These are phyloP conservation scores for Drosophila affinis DNA, from an alignment of 2,888 invertebrate species.

Conservation along the genomic window DNA sequence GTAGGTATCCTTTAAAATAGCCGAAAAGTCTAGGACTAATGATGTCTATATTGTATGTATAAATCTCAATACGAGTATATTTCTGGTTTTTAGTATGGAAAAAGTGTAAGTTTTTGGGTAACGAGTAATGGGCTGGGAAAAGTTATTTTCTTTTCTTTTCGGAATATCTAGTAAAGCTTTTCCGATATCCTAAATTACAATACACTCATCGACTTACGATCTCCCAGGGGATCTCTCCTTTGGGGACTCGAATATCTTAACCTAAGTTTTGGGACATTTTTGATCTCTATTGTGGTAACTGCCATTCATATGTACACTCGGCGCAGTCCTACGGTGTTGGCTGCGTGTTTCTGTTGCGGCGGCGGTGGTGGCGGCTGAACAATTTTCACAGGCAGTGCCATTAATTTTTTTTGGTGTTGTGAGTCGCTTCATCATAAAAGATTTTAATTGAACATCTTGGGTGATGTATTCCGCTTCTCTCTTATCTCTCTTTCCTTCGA, in stretches of 20 bases:
- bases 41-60: slow-evolving; percentile 29
- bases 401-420: slow-evolving; percentile 33
- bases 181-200: slow-evolving; percentile 35
- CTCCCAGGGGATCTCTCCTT: not conserved
- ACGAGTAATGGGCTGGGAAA: slow-evolving; percentile 26
- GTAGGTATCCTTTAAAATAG: slow-evolving; percentile 44
- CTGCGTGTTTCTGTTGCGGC: not conserved
- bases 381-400: slow-evolving; percentile 66
- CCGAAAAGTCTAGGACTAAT: slow-evolving; percentile 55
- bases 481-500: not conserved
- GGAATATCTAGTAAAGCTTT: slow-evolving; percentile 62
- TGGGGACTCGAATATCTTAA: not conserved
- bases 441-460: slow-evolving; percentile 40
- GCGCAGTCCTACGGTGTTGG: not conserved
- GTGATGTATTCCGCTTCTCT: slow-evolving; percentile 6
- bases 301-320: slow-evolving; percentile 43
- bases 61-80: slow-evolving; percentile 32
- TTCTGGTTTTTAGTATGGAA: slow-evolving; percentile 35
- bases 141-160: slow-evolving; percentile 22
- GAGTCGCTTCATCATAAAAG: slow-evolving; percentile 39
- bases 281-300: slow-evolving; percentile 17
- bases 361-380: slow-evolving; percentile 26
- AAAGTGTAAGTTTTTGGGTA: slow-evolving; percentile 38
- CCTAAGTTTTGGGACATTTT: slow-evolving; percentile 8
- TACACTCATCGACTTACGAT: slow-evolving; percentile 19